Evolutionary conservation across 2,113 vertebrate genomes (phyloP).

Genomic region (Tauraco erythrolophus): DNA sequence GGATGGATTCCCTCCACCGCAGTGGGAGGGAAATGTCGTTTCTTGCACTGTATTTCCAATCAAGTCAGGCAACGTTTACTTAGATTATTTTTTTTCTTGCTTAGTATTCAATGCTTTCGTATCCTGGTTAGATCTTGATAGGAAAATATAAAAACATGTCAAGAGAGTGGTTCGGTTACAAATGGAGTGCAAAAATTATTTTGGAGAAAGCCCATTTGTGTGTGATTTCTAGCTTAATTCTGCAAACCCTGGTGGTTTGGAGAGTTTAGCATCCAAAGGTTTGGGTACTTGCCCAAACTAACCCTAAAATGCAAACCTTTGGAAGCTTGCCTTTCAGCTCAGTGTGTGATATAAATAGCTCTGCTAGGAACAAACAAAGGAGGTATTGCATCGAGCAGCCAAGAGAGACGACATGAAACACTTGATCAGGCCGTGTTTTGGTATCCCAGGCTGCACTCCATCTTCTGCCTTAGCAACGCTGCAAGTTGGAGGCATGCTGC

Average conservation of each 20-base stretch:
- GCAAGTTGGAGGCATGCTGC: background rate
- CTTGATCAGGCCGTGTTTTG: background rate
- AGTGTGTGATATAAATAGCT: slow-evolving; percentile 61
- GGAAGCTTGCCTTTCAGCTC: slow-evolving; percentile 47
- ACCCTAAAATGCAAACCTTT: slow-evolving; percentile 61
- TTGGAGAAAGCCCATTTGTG: slow-evolving; percentile 64
- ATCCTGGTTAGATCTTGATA: slow-evolving; percentile 45
- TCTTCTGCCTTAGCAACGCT: background rate
- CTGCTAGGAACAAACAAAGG: slow-evolving; percentile 56
- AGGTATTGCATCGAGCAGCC: slow-evolving; percentile 36
- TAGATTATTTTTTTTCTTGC: background rate
- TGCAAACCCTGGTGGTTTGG: slow-evolving; percentile 56
- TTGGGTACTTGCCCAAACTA: slow-evolving; percentile 69
- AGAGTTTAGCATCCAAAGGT: slow-evolving; percentile 62
- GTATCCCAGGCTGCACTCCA: background rate
- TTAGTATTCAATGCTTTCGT: background rate
- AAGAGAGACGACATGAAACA: background rate
- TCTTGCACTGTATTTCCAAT: background rate
- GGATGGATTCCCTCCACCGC: background rate
- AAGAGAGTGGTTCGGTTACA: slow-evolving; percentile 45
- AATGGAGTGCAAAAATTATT: slow-evolving; percentile 51
- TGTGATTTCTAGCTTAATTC: slow-evolving; percentile 65
- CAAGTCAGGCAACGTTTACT: background rate
- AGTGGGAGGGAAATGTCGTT: background rate
- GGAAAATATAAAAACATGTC: slow-evolving; percentile 51